A percentile compares a stretch with the other conserved stretches of the same genome.
phyloP scores from a whole-genome alignment of 2,797 vertebrate species.

The Sandelia bainsii region DNA sequence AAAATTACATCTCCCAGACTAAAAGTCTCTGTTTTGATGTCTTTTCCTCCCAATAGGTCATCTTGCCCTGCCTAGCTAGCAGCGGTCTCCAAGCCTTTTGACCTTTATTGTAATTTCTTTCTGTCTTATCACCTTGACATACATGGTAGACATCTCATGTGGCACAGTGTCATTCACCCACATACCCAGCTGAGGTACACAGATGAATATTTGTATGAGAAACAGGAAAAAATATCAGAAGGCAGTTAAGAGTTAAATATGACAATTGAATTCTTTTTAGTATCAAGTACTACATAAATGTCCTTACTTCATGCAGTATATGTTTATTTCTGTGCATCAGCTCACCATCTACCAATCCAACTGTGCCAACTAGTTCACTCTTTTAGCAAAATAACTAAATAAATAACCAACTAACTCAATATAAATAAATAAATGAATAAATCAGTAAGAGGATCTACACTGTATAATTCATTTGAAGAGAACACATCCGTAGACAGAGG shows the following conservation, averaged over 20 bases:
- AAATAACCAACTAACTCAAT: slow-evolving; percentile 47
- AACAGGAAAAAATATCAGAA: slow-evolving; percentile 35
- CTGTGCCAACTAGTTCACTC: slow-evolving; percentile 24
- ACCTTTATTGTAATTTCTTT: slow-evolving; percentile 57
- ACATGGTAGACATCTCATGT: slow-evolving; percentile 52
- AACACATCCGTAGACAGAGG: slow-evolving; percentile 60
- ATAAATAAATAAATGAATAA: slow-evolving; percentile 57
- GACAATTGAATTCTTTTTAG: slow-evolving; percentile 35
- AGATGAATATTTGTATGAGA: slow-evolving; percentile 30
- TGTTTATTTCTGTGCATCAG: slow-evolving; percentile 22
- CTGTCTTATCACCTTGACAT: slow-evolving; percentile 69
- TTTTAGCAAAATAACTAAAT: slow-evolving; percentile 38
- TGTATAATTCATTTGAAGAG: slow-evolving; percentile 73
- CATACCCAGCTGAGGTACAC: slow-evolving; percentile 26
- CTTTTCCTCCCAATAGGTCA: slow-evolving; percentile 29
- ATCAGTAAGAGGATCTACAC: slow-evolving; percentile 45
- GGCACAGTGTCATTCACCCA: slow-evolving; percentile 37
- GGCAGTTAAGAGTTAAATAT: slow-evolving; percentile 5
- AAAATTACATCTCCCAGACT: slow-evolving; percentile 45
- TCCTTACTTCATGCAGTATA: slow-evolving; percentile 9
- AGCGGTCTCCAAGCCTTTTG: slow-evolving; percentile 33
- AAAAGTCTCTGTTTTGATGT: slow-evolving; percentile 38
- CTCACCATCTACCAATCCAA: slow-evolving; percentile 14
- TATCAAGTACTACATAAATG: slow-evolving; percentile 30
- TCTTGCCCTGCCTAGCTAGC: slow-evolving; percentile 18